Evolutionary conservation across 2,113 vertebrate genomes (phyloP).

Genomic region (Semnornis frantzii): DNA sequence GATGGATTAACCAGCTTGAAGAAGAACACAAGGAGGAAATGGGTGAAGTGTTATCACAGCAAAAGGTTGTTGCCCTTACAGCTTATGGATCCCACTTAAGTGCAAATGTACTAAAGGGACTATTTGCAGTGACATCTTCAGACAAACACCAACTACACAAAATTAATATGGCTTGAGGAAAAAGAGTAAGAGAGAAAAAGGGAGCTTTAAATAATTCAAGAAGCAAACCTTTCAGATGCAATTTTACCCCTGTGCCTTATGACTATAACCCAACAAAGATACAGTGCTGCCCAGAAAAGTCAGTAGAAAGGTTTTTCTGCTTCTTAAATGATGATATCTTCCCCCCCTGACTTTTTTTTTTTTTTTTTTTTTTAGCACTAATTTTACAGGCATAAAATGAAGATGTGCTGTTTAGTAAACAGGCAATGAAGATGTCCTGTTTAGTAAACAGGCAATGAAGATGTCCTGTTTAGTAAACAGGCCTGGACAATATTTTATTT

Average conservation of each 20-base stretch:
- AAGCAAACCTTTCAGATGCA: background rate
- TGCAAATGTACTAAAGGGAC: background rate
- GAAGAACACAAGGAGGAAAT: background rate
- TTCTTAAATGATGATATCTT: background rate
- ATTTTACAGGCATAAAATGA: background rate
- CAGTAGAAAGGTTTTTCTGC: background rate
- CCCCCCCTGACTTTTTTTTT: no score
- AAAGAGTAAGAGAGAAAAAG: background rate
- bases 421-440: background rate
- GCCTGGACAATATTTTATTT: background rate
- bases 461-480: background rate
- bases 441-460: background rate
- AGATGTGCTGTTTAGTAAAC: background rate
- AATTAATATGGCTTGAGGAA: background rate
- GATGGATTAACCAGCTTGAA: background rate
- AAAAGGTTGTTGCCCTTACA: background rate
- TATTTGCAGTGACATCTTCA: background rate
- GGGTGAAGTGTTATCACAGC: background rate
- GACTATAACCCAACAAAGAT: background rate
- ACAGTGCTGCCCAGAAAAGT: background rate
- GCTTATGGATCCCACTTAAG: background rate
- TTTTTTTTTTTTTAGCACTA: background rate
- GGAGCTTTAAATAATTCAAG: background rate
- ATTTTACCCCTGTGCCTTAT: background rate
- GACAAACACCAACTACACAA: background rate